Percentiles rank a stretch among this genome's conserved stretches.
Evolutionary conservation across 2,113 vertebrate genomes (phyloP).

Genomic region (Baryphthengus martii): DNA sequence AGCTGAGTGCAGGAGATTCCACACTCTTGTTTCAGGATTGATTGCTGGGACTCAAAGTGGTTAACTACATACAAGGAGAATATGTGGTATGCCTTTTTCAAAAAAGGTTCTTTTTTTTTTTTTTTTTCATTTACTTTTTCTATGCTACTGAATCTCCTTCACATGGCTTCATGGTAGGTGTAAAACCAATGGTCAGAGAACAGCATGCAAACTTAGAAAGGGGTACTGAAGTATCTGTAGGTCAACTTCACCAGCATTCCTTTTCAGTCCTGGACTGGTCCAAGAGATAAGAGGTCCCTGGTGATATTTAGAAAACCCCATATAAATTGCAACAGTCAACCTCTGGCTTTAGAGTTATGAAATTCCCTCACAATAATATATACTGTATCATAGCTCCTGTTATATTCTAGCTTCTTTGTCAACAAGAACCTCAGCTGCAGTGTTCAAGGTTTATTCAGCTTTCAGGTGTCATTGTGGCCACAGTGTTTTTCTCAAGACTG

Average conservation of each 20-base stretch:
- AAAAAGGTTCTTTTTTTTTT: not conserved
- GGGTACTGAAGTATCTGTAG: not conserved
- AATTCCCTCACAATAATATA: not conserved
- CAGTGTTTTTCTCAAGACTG: not conserved
- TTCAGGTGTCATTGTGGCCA: not conserved
- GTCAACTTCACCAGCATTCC: not conserved
- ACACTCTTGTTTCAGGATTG: not conserved
- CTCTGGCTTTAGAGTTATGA: accelerated
- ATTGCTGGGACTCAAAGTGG: not conserved
- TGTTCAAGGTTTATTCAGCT: not conserved
- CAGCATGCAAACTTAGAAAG: not conserved
- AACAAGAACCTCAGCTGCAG: not conserved
- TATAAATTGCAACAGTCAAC: not conserved
- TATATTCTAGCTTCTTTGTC: not conserved
- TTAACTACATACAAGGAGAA: not conserved
- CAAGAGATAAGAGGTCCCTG: not conserved
- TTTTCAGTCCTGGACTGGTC: not conserved
- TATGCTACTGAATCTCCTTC: not conserved
- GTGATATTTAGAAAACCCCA: not conserved
- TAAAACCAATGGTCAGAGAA: not conserved
- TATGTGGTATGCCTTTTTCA: not conserved
- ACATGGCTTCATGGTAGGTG: not conserved
- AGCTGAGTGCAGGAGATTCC: not conserved
- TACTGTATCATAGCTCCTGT: not conserved
- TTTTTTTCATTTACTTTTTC: not conserved